phyloP scores from a whole-genome alignment of 2,113 vertebrate genomes.

The Calyptomena viridis region DNA sequence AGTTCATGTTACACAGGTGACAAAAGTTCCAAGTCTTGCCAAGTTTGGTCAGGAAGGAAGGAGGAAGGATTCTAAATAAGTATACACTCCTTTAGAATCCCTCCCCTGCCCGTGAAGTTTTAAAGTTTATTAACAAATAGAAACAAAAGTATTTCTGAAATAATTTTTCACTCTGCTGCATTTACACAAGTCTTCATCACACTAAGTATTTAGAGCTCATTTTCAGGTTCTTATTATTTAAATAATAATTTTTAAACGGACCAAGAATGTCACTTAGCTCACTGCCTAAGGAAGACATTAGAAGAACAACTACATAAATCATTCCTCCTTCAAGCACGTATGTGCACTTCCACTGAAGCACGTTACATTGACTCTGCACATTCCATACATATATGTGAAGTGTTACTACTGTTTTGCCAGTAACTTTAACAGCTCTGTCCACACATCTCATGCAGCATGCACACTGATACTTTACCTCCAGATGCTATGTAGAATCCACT shows the following conservation, averaged over 20 bases:
- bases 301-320: neutral
- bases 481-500: conserved; percentile 97
- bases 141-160: neutral
- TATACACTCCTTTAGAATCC: neutral
- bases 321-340: neutral
- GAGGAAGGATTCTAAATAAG: neutral
- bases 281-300: neutral
- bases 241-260: neutral
- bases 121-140: neutral
- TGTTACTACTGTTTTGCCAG: neutral
- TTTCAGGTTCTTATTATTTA: neutral
- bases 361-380: neutral
- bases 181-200: neutral
- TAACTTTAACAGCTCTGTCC: neutral
- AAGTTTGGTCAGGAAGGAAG: neutral
- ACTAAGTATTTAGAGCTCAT: neutral
- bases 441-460: neutral
- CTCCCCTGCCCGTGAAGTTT: neutral
- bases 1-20: neutral
- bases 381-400: neutral
- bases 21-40: neutral
- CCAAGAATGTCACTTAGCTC: neutral
- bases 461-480: conserved; percentile 79
- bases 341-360: fast-evolving
- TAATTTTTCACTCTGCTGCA: neutral